phyloP scores from a whole-genome alignment of 2,797 vertebrate genomes.

The Euphonia xanthogaster region DNA sequence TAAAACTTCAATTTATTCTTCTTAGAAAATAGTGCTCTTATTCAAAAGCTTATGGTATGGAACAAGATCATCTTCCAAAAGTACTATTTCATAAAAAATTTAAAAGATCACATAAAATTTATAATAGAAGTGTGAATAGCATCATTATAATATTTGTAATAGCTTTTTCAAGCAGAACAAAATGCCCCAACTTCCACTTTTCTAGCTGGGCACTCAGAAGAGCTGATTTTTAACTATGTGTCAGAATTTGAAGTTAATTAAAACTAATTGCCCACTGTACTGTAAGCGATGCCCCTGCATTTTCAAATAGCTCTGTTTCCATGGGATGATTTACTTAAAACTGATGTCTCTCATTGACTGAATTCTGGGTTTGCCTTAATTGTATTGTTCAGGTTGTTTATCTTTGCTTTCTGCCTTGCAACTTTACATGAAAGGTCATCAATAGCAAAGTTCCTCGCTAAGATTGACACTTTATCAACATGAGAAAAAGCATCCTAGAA shows the following conservation, averaged over 20 bases:
- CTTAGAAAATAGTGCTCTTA: not conserved
- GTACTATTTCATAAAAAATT: not conserved
- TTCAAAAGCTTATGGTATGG: not conserved
- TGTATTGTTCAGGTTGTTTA: constrained; percentile 33
- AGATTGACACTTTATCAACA: not conserved
- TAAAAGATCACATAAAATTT: not conserved
- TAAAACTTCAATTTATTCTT: not conserved
- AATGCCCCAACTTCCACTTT: constrained; percentile 25
- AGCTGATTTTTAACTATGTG: constrained; percentile 32
- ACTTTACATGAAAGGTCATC: constrained; percentile 19
- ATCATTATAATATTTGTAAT: not conserved
- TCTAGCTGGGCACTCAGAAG: constrained; percentile 5
- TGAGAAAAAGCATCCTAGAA: not conserved
- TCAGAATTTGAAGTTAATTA: constrained; percentile 73
- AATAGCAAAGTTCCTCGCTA: not conserved
- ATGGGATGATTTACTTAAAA: constrained; percentile 25
- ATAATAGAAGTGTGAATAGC: not conserved
- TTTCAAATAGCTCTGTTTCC: constrained; percentile 49
- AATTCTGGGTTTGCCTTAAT: constrained; percentile 29
- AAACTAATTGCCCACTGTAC: constrained; percentile 62
- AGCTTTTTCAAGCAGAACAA: constrained; percentile 24
- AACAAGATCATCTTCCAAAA: not conserved
- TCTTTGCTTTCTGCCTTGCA: constrained; percentile 8
- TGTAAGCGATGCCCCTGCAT: constrained; percentile 49
- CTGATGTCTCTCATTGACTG: not conserved